These are phyloP conservation scores for Keiferia lycopersicella DNA, from an alignment of 2,888 invertebrate genomes.

Conservation along the genomic window DNA sequence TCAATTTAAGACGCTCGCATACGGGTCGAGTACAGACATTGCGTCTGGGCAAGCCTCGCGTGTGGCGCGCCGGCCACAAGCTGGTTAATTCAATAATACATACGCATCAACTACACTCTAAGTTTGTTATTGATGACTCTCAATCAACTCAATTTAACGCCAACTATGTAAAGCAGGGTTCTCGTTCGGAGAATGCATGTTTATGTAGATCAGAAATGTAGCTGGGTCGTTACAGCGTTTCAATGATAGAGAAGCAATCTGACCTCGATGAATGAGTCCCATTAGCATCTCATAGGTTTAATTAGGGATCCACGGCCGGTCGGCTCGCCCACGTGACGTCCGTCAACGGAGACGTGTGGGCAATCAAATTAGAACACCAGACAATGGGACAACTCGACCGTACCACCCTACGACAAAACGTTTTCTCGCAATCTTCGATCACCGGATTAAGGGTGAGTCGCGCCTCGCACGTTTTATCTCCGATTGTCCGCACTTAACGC, in stretches of 20 bases:
- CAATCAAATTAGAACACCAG: slow-evolving; percentile 76
- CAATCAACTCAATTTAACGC: slow-evolving; percentile 52
- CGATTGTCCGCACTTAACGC: slow-evolving; percentile 81
- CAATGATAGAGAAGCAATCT: slow-evolving; percentile 47
- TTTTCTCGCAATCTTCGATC: slow-evolving; percentile 81
- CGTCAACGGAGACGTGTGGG: slow-evolving; percentile 58
- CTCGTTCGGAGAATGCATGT: slow-evolving; percentile 47
- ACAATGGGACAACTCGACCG: slow-evolving; percentile 70
- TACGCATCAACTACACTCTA: slow-evolving; percentile 39
- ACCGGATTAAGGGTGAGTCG: slow-evolving; percentile 78
- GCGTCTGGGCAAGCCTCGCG: slow-evolving; percentile 64
- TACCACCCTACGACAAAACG: slow-evolving; percentile 80
- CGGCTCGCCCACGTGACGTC: slow-evolving; percentile 60
- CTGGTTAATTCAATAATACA: slow-evolving; percentile 65
- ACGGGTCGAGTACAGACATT: slow-evolving; percentile 59
- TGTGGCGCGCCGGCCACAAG: slow-evolving; percentile 58
- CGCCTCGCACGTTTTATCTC: slow-evolving; percentile 81
- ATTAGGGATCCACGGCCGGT: slow-evolving; percentile 67
- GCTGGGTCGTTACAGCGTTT: slow-evolving; percentile 48
- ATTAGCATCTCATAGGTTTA: slow-evolving; percentile 73
- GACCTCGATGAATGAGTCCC: slow-evolving; percentile 66
- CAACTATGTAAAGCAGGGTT: slow-evolving; percentile 35
- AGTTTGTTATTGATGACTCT: slow-evolving; percentile 56
- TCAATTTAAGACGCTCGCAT: slow-evolving; percentile 73
- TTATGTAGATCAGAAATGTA: slow-evolving; percentile 52